phyloP scores from a whole-genome alignment of 2,113 vertebrate genomes.

The Craseonycteris thonglongyai region DNA sequence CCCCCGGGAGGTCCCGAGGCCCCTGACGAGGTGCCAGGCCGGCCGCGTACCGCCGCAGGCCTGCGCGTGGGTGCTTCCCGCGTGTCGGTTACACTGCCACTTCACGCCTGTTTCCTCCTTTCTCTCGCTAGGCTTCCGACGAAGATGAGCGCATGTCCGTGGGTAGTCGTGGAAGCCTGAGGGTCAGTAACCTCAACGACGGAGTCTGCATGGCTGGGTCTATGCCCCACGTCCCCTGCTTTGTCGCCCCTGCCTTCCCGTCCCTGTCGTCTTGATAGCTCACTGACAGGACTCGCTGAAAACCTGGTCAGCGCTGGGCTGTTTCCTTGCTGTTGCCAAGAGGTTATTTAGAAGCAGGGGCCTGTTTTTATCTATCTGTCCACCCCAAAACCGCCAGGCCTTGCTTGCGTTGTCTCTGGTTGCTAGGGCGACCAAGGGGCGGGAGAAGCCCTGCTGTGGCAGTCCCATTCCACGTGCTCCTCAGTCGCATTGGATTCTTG shows the following conservation, averaged over 20 bases:
- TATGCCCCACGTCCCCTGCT: background rate
- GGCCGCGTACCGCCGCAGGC: fast-evolving
- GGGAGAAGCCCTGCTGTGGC: no score
- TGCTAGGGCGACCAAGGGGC: no score
- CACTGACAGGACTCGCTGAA: background rate
- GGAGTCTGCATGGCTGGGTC: background rate
- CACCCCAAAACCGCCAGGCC: background rate
- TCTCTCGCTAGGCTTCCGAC: constrained; percentile 88
- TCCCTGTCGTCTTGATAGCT: background rate
- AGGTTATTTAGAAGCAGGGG: no score
- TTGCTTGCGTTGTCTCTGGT: fast-evolving
- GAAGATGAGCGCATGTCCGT: constrained; percentile 93
- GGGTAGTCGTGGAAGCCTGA: constrained; percentile 89
- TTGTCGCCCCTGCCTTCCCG: fast-evolving
- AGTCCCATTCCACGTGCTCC: fast-evolving
- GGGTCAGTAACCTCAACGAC: constrained; percentile 86
- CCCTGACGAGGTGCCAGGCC: background rate
- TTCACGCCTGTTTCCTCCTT: constrained; percentile 56
- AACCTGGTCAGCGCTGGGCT: fast-evolving
- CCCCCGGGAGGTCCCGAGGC: fast-evolving
- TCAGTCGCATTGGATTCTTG: fast-evolving
- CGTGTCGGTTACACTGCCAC: fast-evolving
- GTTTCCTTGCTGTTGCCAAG: background rate
- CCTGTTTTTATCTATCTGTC: no score
- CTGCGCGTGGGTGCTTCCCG: fast-evolving